phyloP scores from a whole-genome alignment of 1,140 invertebrate species.

The Euwallacea similis region DNA sequence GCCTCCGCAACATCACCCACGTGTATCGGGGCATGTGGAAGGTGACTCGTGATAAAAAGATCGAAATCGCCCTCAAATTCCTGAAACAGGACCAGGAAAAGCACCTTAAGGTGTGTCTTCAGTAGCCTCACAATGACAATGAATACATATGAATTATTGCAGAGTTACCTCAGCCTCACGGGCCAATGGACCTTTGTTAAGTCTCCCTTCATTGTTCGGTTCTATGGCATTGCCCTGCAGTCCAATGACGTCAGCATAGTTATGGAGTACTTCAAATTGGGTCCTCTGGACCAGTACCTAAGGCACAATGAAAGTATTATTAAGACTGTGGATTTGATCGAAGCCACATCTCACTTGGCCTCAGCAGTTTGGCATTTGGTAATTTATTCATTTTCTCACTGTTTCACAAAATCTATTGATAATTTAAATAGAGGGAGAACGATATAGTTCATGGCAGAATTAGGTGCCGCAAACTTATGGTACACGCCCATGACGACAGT shows the following conservation, averaged over 20 bases:
- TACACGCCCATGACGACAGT: slow-evolving; percentile 67
- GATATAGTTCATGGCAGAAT: slow-evolving; percentile 83
- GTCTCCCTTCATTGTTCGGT: slow-evolving; percentile 70
- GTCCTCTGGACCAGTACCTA: slow-evolving; percentile 77
- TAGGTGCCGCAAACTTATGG: slow-evolving; percentile 78
- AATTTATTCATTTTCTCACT: slow-evolving; percentile 21
- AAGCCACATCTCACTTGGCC: slow-evolving; percentile 74
- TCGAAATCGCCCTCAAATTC: slow-evolving; percentile 75
- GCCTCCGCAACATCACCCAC: slow-evolving; percentile 60
- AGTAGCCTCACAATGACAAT: no score
- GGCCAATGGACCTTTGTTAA: slow-evolving; percentile 75
- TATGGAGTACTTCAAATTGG: slow-evolving; percentile 75
- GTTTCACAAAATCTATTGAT: not conserved
- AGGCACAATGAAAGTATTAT: slow-evolving; percentile 58
- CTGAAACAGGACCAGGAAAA: slow-evolving; percentile 66
- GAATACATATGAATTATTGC: slow-evolving; percentile 40
- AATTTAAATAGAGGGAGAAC: slow-evolving; percentile 65
- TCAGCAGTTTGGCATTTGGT: slow-evolving; percentile 80
- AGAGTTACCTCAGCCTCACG: slow-evolving; percentile 76
- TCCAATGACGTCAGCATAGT: slow-evolving; percentile 71
- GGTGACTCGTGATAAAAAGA: slow-evolving; percentile 68
- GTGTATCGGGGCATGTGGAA: slow-evolving; percentile 70
- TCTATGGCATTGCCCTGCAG: slow-evolving; percentile 76
- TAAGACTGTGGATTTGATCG: slow-evolving; percentile 72
- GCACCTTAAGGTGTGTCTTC: slow-evolving; percentile 57